Percentiles rank a stretch among this genome's conserved stretches.
These are phyloP conservation scores for Synergus laeviventris DNA, from an alignment of 2,888 invertebrate genomes.

Conservation along the genomic window DNA sequence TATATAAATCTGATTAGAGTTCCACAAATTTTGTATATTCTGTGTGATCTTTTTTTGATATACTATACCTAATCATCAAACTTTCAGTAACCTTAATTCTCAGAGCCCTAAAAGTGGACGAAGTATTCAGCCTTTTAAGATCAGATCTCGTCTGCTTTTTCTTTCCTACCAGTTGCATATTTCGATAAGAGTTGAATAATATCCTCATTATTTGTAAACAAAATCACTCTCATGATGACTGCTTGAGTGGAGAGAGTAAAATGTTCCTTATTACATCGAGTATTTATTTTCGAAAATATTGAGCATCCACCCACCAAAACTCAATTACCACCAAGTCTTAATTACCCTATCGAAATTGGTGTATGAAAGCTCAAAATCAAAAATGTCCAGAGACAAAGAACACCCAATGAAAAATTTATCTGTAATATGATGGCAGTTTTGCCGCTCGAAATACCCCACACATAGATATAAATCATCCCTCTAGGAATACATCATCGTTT, in stretches of 20 bases:
- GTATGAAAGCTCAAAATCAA: not conserved
- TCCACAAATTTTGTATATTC: not conserved
- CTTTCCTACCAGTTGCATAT: not conserved
- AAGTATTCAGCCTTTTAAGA: conserved; percentile 30
- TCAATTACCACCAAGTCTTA: too few relatives aligned
- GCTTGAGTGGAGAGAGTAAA: not conserved
- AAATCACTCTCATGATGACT: not conserved
- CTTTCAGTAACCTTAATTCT: conserved; percentile 19
- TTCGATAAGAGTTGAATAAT: not conserved
- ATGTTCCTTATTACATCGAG: not conserved
- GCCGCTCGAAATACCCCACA: not conserved
- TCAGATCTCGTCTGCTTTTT: not conserved
- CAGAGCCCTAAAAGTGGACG: conserved; percentile 13
- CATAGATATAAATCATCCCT: not conserved
- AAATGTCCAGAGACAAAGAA: not conserved
- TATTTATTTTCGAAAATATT: not conserved
- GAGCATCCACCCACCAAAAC: not conserved
- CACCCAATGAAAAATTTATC: not conserved
- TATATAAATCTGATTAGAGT: not conserved
- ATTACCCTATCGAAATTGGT: not conserved
- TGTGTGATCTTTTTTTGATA: not conserved
- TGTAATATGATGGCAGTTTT: conserved; percentile 11
- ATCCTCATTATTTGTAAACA: not conserved
- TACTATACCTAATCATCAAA: conserved; percentile 2
- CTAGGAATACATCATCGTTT: not conserved